These are phyloP conservation scores for Drosophila ambigua DNA, from an alignment of 1,140 invertebrate genomes.

Conservation along the genomic window DNA sequence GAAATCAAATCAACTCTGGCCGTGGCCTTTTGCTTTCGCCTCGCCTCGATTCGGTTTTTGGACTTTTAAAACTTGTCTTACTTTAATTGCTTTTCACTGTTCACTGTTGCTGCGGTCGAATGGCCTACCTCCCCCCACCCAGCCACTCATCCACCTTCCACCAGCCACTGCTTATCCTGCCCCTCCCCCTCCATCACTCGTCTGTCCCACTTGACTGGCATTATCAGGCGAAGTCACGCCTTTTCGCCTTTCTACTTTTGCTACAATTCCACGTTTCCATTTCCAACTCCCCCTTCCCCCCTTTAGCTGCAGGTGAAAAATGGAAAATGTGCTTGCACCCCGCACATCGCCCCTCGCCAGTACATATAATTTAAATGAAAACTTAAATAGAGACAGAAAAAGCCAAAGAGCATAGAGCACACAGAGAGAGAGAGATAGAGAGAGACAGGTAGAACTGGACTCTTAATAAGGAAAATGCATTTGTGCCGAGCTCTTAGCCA, in stretches of 20 bases:
- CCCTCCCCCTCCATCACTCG: background rate
- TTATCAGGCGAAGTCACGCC: no score
- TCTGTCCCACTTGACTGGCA: background rate
- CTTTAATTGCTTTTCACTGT: conserved; percentile 77
- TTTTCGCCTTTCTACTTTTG: no score
- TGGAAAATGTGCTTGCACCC: conserved; percentile 36
- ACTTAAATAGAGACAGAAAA: conserved; percentile 23
- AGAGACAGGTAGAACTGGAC: background rate
- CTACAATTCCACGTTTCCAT: background rate
- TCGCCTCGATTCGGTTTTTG: conserved; percentile 6
- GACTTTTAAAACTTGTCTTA: conserved; percentile 51
- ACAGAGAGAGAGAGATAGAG: background rate
- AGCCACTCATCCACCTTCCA: background rate
- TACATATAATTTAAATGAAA: conserved; percentile 65
- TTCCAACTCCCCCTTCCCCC: conserved; percentile 2
- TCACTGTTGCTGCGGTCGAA: conserved; percentile 48
- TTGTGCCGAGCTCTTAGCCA: conserved; percentile 55
- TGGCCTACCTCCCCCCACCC: background rate
- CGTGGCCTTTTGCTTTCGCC: background rate
- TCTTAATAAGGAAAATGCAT: conserved; percentile 74
- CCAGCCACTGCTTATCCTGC: background rate
- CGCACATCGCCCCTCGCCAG: no score
- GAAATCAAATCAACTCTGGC: conserved; percentile 10
- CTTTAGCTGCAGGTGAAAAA: conserved; percentile 36
- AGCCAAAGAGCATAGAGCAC: background rate